Conservation (phyloP, 2,888 invertebrate genomes). For the Napeogenes sylphis region DNA sequence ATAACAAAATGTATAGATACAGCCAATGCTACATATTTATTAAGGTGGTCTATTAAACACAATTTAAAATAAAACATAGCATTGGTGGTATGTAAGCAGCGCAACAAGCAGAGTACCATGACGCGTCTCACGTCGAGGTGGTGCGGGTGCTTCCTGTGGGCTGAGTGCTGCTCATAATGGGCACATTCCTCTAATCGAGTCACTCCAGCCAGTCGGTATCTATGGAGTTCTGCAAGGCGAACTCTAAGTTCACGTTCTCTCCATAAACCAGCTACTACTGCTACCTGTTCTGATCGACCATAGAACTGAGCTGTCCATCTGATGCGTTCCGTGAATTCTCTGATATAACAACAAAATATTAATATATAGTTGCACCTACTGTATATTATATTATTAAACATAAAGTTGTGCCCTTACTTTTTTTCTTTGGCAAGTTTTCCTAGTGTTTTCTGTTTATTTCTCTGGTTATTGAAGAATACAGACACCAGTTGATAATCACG, state of each 20-base stretch:
- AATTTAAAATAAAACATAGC: slow-evolving; percentile 8
- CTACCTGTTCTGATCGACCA: slow-evolving; percentile 89
- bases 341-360: slow-evolving; percentile 40
- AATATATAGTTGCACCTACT: background rate
- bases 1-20: too few species aligned
- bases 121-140: slow-evolving; percentile 80
- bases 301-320: slow-evolving; percentile 93
- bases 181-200: slow-evolving; percentile 90
- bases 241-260: slow-evolving; percentile 90
- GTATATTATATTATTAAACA: too few species aligned
- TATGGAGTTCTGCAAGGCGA: slow-evolving; percentile 88
- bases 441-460: slow-evolving; percentile 78
- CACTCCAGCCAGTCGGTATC: slow-evolving; percentile 90
- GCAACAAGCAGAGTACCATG: slow-evolving; percentile 25
- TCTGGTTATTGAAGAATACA: slow-evolving; percentile 85
- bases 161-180: slow-evolving; percentile 89
- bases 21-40: too few species aligned
- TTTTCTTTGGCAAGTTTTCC: slow-evolving; percentile 86
- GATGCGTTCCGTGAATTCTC: slow-evolving; percentile 89
- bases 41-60: too few species aligned
- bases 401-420: slow-evolving; percentile 72
- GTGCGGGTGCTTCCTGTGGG: slow-evolving; percentile 77
- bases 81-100: slow-evolving; percentile 19
- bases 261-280: slow-evolving; percentile 86
- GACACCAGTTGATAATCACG: slow-evolving; percentile 94